Percentiles rank a stretch among this genome's conserved stretches.
These are phyloP conservation scores for Simalia tracyae DNA, from an alignment of 2,797 vertebrate species.

Conservation along the genomic window DNA sequence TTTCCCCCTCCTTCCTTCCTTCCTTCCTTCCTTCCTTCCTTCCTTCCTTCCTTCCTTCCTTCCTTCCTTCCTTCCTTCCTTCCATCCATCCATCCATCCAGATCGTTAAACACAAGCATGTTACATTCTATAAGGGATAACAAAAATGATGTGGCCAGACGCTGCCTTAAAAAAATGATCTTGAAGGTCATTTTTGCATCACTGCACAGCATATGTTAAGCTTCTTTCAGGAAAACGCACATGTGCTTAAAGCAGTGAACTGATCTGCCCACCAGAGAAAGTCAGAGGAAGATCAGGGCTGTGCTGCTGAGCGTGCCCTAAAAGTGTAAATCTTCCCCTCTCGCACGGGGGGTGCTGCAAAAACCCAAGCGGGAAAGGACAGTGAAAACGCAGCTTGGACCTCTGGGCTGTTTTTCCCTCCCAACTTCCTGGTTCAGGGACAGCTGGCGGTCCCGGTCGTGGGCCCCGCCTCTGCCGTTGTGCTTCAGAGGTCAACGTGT, in stretches of 20 bases:
- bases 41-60: accelerated
- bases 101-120: background rate
- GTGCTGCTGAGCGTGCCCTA: background rate
- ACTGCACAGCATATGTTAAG: background rate
- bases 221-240: background rate
- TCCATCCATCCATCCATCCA: background rate
- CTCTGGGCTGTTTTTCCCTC: background rate
- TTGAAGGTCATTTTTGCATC: background rate
- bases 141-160: background rate
- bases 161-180: background rate
- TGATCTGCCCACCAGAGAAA: background rate
- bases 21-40: background rate
- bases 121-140: background rate
- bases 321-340: too few species aligned
- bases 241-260: background rate
- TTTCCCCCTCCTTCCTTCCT: too few species aligned
- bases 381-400: too few species aligned
- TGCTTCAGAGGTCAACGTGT: background rate
- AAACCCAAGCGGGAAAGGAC: background rate
- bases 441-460: background rate
- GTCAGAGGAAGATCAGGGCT: too few species aligned
- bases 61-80: background rate
- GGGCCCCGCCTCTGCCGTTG: background rate
- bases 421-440: background rate
- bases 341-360: background rate